Conservation (phyloP, 2,797 vertebrate species). For the Oreochromis grahami region DNA sequence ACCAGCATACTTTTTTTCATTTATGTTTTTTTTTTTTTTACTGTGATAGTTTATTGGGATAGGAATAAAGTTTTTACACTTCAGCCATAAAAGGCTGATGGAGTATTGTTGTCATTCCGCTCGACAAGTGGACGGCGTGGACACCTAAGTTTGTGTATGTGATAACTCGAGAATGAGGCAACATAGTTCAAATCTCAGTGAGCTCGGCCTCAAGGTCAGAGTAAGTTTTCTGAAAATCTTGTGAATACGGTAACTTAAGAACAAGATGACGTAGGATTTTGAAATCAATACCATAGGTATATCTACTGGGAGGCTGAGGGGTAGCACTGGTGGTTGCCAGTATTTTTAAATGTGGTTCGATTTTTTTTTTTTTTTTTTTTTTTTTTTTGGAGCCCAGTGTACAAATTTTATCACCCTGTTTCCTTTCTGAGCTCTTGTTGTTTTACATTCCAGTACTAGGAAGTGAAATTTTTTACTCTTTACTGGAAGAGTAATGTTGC, state of each 20-base stretch:
- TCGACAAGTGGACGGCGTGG: not conserved
- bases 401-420: not conserved
- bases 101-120: not conserved
- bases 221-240: not conserved
- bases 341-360: not conserved
- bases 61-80: not conserved
- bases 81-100: not conserved
- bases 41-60: not conserved
- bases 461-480: not conserved
- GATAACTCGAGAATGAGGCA: not conserved
- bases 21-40: not conserved
- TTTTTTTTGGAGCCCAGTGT: not conserved
- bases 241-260: not conserved
- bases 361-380: accelerated
- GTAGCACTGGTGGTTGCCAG: not conserved
- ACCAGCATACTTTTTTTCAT: not conserved
- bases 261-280: not conserved
- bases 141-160: not conserved
- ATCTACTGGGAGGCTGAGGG: not conserved
- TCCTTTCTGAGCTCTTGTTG: not conserved
- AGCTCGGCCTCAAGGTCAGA: not conserved
- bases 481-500: not conserved
- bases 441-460: not conserved
- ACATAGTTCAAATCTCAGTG: not conserved
- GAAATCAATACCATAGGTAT: not conserved